Percentiles rank a stretch among this genome's conserved stretches.
phyloP scores from a whole-genome alignment of 1,140 invertebrate genomes.

The Drosophila fuyamai region DNA sequence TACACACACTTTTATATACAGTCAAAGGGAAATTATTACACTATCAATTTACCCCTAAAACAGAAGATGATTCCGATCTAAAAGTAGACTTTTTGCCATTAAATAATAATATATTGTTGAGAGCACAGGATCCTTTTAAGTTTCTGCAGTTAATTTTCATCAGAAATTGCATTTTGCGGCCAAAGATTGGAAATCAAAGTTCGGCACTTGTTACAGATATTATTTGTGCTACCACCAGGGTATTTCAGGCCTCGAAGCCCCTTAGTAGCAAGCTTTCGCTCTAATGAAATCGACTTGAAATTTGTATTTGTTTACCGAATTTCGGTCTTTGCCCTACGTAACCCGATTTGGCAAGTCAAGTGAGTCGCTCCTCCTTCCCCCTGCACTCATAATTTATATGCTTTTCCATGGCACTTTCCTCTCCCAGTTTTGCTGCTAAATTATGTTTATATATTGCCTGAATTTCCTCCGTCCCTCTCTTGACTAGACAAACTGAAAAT shows the following conservation, averaged over 20 bases:
- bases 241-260: neutral
- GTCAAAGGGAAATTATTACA: neutral
- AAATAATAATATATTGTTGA: constrained; percentile 4
- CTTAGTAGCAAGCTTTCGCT: neutral
- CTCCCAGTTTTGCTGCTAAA: constrained; percentile 31
- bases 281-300: constrained; percentile 13
- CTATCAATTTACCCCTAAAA: neutral
- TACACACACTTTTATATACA: neutral
- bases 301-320: constrained; percentile 27
- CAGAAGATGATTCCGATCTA: constrained; percentile 12
- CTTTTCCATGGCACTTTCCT: constrained; percentile 19
- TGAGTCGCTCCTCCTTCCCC: constrained; percentile 12
- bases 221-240: neutral
- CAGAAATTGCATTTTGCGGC: too few species aligned
- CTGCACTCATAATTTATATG: constrained; percentile 40
- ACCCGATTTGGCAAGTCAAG: constrained; percentile 14
- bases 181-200: neutral
- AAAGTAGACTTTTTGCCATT: neutral
- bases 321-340: constrained; percentile 12
- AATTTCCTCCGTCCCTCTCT: constrained; percentile 1
- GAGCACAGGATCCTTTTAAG: neutral
- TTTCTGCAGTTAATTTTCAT: neutral
- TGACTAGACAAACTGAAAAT: constrained; percentile 24
- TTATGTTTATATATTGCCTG: constrained; percentile 56
- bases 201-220: neutral